phyloP scores from a whole-genome alignment of 2,797 vertebrate species.

The Falco berigora region DNA sequence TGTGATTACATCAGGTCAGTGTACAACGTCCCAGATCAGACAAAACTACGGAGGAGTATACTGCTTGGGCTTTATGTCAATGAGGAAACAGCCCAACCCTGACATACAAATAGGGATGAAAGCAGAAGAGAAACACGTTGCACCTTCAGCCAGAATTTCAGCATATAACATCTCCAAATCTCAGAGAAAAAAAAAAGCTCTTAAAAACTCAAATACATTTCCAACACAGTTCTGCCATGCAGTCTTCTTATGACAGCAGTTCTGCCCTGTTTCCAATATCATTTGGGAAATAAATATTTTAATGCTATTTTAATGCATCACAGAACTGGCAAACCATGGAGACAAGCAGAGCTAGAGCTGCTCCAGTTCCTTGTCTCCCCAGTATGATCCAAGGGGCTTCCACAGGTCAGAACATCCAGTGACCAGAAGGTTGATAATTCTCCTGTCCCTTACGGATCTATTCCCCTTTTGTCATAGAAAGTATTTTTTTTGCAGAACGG shows the following conservation, averaged over 20 bases:
- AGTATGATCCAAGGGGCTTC: accelerated
- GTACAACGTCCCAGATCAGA: background rate
- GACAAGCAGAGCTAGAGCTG: background rate
- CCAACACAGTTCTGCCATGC: background rate
- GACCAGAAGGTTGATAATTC: accelerated
- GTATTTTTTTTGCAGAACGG: background rate
- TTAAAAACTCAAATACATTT: background rate
- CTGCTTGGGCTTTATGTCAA: background rate
- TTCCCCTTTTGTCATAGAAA: background rate
- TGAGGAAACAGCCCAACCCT: background rate
- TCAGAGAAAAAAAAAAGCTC: background rate
- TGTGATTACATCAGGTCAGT: accelerated
- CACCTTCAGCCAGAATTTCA: background rate
- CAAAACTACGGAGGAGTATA: background rate
- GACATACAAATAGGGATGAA: background rate
- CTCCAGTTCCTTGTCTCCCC: background rate
- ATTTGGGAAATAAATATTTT: background rate
- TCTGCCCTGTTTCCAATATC: background rate
- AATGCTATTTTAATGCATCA: background rate
- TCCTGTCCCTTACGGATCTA: background rate
- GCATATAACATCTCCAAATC: background rate
- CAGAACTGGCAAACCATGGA: background rate
- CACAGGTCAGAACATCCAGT: accelerated
- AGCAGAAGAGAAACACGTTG: background rate
- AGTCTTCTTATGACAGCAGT: no score